Evolutionary conservation across 64 coral and sea anemone species (phyloP).

Genomic region (Dendrophyllia cribrosa): DNA sequence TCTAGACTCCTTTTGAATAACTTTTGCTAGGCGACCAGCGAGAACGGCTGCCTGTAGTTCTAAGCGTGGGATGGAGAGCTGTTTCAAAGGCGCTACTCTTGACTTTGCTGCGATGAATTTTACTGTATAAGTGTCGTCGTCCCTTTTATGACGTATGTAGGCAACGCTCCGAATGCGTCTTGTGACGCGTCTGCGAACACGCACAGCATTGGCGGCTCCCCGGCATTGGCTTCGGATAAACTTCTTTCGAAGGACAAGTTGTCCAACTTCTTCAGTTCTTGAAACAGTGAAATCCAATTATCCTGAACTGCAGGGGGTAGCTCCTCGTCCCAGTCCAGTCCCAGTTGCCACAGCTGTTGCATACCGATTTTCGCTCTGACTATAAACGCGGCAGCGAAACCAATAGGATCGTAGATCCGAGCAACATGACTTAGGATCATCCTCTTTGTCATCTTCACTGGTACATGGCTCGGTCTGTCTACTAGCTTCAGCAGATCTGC

Average conservation of each 20-base stretch:
- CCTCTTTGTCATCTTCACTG: slow-evolving; percentile 49
- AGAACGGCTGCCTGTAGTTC: slow-evolving; percentile 55
- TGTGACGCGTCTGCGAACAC: too few relatives aligned
- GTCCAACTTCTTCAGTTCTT: too few relatives aligned
- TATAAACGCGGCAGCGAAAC: not conserved
- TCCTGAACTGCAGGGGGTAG: too few relatives aligned
- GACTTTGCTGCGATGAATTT: slow-evolving; percentile 68
- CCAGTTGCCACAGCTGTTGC: too few relatives aligned
- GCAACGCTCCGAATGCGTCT: too few relatives aligned
- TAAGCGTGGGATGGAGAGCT: slow-evolving; percentile 38
- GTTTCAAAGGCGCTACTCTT: slow-evolving; percentile 52
- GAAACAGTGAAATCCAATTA: too few relatives aligned
- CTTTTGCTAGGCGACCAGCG: not conserved
- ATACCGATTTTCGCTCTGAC: too few relatives aligned
- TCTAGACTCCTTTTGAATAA: slow-evolving; percentile 35
- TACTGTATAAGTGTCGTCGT: too few relatives aligned
- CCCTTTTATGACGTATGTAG: not conserved
- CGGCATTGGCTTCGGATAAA: too few relatives aligned
- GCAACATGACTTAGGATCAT: slow-evolving; percentile 37
- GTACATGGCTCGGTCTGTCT: not conserved
- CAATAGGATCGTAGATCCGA: not conserved
- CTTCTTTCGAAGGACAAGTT: too few relatives aligned
- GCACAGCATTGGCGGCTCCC: too few relatives aligned
- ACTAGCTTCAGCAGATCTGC: slow-evolving; percentile 17
- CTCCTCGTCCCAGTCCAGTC: too few relatives aligned